Evolutionary conservation across 37 sponge, comb jelly and placozoan genomes (phyloP), one percentile per base, ranked within the genome.

Genomic region (Aplysina aerophoba): DNA sequence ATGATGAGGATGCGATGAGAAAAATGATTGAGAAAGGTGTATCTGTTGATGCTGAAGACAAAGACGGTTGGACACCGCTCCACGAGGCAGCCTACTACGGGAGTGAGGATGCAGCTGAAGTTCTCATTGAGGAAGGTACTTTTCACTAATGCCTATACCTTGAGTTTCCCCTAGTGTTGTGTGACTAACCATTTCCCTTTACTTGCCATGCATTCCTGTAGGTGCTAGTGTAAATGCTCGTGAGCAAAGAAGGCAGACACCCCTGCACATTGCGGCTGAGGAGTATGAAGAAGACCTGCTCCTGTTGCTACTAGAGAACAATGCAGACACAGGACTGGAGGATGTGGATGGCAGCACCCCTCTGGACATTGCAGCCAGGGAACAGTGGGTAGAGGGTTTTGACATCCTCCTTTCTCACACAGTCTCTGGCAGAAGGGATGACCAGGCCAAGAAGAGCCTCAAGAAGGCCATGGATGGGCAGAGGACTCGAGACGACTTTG

Each of bases 31-130:
- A 75, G 78, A 31, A 75, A 41, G 78, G 78, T 41, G 6, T 50
- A 21, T 75, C 50, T 21, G 19, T 75, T 1, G 25, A 24, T 75
- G 78, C 44, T 21, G 78, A 75, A 15, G 78, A 75, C 78, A 75
- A 75, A 44, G 37, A 75, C 41, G 78, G 78, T 12, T 75, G 78
- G 78, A 75, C 78, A 40, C 78, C 78, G n/a, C 78, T 75, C 20
- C 78, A 75, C 25, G 78, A 75, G n/a, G 78, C 78, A 13, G 44
- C 78, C 17, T 75, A 75, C 53, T 75, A 75, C 54, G 78, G 78
- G n/a, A n/a, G 24, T 36, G 25, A 17, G 21, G 78, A 75, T 19
- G 8, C 78, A 17, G 25, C 54, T 41, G n/a, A 41, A 24, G 1
- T 41, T 38, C 78, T 75, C 21, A 50, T 75, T 75, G 39, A 24